Evolutionary conservation across 1,140 invertebrate species (phyloP).

Genomic region (Calephelis nemesis): DNA sequence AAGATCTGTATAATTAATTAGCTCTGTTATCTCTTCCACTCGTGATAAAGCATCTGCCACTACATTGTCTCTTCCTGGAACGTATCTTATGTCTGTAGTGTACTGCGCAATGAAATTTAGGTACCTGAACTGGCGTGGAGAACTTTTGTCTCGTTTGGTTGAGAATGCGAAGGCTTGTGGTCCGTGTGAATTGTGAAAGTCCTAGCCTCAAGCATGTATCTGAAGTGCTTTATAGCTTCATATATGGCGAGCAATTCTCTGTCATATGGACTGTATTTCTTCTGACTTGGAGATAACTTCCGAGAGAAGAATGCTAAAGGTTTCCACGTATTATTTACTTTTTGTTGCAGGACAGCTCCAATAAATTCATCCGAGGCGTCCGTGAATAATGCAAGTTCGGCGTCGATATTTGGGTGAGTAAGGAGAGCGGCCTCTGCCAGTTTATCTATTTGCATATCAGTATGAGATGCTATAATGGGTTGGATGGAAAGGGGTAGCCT

Average conservation of each 20-base stretch:
- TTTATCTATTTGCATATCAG: not conserved
- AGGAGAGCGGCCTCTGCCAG: slow-evolving; percentile 28
- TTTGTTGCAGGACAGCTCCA: slow-evolving; percentile 58
- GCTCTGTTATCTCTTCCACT: slow-evolving; percentile 20
- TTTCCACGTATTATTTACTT: slow-evolving; percentile 28
- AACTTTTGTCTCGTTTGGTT: slow-evolving; percentile 25
- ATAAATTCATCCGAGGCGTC: slow-evolving; percentile 60
- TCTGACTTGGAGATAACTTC: slow-evolving; percentile 47
- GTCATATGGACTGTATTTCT: slow-evolving; percentile 39
- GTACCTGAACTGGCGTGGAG: slow-evolving; percentile 15
- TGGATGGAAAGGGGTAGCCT: not conserved
- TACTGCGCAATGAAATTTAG: slow-evolving; percentile 27
- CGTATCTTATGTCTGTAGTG: slow-evolving; percentile 28
- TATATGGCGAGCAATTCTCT: slow-evolving; percentile 32
- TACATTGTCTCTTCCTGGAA: slow-evolving; percentile 25
- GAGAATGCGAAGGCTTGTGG: slow-evolving; percentile 59
- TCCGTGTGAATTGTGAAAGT: slow-evolving; percentile 56
- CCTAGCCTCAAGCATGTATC: slow-evolving; percentile 47
- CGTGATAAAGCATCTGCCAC: slow-evolving; percentile 32
- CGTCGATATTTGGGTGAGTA: slow-evolving; percentile 34
- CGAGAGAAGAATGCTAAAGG: slow-evolving; percentile 61
- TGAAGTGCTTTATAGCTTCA: slow-evolving; percentile 12
- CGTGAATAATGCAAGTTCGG: slow-evolving; percentile 31
- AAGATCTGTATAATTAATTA: slow-evolving; percentile 4
- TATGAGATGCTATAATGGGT: not conserved